Evolutionary conservation across 2,113 vertebrate genomes (phyloP), one percentile per base, ranked within the genome.

Genomic region (Burhinus oedicnemus): DNA sequence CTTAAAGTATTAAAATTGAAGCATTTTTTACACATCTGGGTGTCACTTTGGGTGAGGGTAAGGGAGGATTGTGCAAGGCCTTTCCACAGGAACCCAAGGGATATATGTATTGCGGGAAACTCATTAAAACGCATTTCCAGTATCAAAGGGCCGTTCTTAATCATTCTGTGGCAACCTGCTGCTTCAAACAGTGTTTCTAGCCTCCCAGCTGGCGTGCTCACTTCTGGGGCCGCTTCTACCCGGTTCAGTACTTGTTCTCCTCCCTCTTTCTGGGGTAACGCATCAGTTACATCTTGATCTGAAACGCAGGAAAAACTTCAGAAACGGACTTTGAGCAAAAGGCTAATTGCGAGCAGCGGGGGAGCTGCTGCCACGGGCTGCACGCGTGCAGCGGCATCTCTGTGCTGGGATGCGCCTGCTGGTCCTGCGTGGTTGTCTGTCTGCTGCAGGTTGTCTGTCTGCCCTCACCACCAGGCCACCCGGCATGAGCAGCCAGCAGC

Each of bases 361-460:
- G 71, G 51, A 40, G 71, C 38, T 14, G 76, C 36, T 36, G 69
- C 29, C 0, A 0, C 1, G 3, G 36, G 38, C 40, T 18, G 64
- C 2, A 0, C 0, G 2, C 11, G 42, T 4, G 25, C 40, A 11
- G 57, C 2, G 2, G 30, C 60, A 5, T 6, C 26, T 27, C 44
- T 12, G 23, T 4, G 15, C 1, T 2, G 69, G 29, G 25, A n/a
- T 0, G 15, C 0, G 4, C 23, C 55, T 4, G 32, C 55, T 62
- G 40, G 36, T 19, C 65, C 65, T 17, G 55, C 4, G 3, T 34
- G 81, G 27, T 6, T 23, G 49, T 8, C 27, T 23, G 42, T 32
- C 55, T 20, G 64, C 42, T 52, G 51, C 5, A 5, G 34, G 42
- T 19, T 72, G 44, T 29, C 29, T 51, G 62, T 5, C 75, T 65